Evolutionary conservation across 2,888 invertebrate species (phyloP).

Genomic region (Thecocarcelia acutangulata): DNA sequence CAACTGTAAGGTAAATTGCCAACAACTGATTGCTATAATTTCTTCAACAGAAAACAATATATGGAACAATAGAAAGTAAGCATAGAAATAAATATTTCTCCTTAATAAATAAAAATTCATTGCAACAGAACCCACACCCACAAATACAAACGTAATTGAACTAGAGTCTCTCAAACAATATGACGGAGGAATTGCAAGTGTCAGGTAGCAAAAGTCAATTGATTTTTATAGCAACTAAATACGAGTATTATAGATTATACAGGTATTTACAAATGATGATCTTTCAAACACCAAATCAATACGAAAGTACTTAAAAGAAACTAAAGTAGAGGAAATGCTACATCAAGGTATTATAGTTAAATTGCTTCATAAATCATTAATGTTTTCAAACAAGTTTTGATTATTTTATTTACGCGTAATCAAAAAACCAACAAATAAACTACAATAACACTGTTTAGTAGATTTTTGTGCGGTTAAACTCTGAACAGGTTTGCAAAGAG

Average conservation of each 20-base stretch:
- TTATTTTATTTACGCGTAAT: no score
- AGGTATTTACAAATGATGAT: conserved; percentile 37
- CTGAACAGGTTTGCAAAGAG: no score
- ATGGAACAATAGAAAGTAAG: neutral
- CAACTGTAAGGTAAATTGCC: conserved; percentile 45
- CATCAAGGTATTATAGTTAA: no score
- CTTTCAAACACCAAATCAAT: neutral
- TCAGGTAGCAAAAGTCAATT: conserved; percentile 24
- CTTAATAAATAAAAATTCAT: conserved; percentile 15
- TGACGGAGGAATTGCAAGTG: conserved; percentile 3
- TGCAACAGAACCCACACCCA: neutral
- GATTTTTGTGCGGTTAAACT: no score
- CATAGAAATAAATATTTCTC: conserved; percentile 23
- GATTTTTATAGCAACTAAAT: conserved; percentile 7
- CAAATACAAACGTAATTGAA: neutral
- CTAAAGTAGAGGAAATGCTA: no score
- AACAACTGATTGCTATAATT: no score
- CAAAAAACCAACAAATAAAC: no score
- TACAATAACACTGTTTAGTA: no score
- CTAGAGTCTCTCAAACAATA: no score
- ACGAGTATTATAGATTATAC: conserved; percentile 9
- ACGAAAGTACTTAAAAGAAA: no score
- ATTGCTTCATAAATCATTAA: no score
- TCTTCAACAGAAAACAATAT: neutral
- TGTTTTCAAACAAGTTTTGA: no score